phyloP scores from a whole-genome alignment of 1,140 invertebrate genomes.

The Drusus annulatus region DNA sequence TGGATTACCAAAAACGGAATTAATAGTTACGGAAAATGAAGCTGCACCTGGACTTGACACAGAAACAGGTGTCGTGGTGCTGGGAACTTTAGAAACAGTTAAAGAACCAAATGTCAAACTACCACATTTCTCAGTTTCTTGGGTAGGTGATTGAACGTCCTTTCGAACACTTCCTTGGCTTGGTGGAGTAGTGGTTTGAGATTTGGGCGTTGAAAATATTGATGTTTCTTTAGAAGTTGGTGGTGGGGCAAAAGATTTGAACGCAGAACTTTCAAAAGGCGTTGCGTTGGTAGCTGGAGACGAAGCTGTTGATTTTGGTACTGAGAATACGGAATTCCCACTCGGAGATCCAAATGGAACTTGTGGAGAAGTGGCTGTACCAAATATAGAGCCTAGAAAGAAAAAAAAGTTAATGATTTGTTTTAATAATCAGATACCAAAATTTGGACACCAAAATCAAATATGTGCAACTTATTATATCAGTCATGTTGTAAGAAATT shows the following conservation, averaged over 20 bases:
- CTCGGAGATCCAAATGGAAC: constrained; percentile 19
- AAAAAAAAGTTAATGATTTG: constrained; percentile 2
- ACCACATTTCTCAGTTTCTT: background rate
- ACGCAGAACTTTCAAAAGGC: background rate
- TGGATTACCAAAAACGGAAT: constrained; percentile 12
- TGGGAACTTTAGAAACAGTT: constrained; percentile 12
- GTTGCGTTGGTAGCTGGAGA: background rate
- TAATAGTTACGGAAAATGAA: background rate
- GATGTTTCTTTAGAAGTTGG: constrained; percentile 3
- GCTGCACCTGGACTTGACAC: background rate
- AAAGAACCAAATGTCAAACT: constrained; percentile 38
- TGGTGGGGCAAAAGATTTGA: constrained; percentile 33
- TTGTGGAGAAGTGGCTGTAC: constrained; percentile 19
- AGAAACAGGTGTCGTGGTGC: background rate
- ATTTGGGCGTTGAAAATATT: constrained; percentile 18
- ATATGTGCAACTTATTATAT: no score
- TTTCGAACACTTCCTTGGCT: background rate
- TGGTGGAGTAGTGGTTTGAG: background rate
- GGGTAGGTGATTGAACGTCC: background rate
- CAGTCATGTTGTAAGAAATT: no score
- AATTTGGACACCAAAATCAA: no score
- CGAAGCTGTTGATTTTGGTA: constrained; percentile 3
- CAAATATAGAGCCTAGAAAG: constrained; percentile 38
- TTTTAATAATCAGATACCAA: background rate
- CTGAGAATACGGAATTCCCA: constrained; percentile 7